Base-by-base conservation (phyloP, 1,140 invertebrate species). In the Lasioglossum albipes region DNA sequence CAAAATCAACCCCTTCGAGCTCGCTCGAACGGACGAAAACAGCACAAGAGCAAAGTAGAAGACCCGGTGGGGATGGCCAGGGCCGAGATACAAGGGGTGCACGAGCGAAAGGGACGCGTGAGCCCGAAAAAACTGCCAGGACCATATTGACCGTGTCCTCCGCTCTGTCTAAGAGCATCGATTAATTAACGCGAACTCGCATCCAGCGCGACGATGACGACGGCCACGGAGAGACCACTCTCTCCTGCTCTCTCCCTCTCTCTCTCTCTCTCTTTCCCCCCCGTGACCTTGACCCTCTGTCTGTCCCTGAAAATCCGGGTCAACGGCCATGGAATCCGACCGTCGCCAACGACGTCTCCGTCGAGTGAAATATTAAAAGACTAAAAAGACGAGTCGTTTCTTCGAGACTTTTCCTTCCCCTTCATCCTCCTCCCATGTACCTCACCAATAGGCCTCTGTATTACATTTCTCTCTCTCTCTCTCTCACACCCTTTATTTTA, bases 101-200 rank as follows among this genome's bases (percentile, higher is more conserved):
- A n/a, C 54, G 45, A 18, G 18, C 57, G 77, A 80, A 49, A 75
- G 59, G 74, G 71, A 72, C 54, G 65, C 57, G 84, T 80, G 78
- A 84, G 78, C 75, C 73, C 67, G 72, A 86, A 75, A 80, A 82
- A 80, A 84, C 78, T 86, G 82, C 71, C 81, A 87, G 85, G 85
- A 83, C 71, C 85, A 86, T 87, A 87, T 87, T 87, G 77, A 87
- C 84, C 85, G 85, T 87, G 85, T 87, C 85, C 84, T 86, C 78
- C 73, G 85, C 84, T 80, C 81, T 74, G 61, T 67, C 31, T 27
- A 79, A 41, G 81, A 79, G 81, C 81, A 57, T 79, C 81, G 76
- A 87, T 87, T 87, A 86, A 87, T 86, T 86, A 86, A 86, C 84
- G 84, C 52, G 73, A 86, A 85, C 76, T 85, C 72, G 71, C 85